phyloP scores from a whole-genome alignment of 2,888 invertebrate species.

The Mesorhabditis belari region DNA sequence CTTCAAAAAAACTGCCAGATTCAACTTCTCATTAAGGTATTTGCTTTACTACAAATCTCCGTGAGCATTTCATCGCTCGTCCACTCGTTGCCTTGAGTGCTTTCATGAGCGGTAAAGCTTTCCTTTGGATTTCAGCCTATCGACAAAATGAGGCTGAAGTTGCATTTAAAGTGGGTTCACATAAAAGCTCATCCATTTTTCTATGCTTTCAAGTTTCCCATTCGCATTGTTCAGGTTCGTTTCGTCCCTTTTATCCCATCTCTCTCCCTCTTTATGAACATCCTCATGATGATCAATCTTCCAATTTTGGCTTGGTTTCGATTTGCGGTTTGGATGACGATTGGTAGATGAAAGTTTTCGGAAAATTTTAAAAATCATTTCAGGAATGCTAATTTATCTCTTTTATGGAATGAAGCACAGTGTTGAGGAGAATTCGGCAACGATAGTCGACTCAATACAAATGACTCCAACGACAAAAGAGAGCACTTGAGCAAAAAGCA shows the following conservation, averaged over 20 bases:
- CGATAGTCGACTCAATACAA: no score
- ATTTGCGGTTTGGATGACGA: constrained; percentile 82
- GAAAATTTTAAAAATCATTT: constrained; percentile 3
- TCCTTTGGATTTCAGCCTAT: neutral
- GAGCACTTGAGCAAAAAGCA: no score
- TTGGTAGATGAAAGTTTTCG: constrained; percentile 61
- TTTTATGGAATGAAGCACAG: constrained; percentile 81
- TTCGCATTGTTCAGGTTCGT: constrained; percentile 12
- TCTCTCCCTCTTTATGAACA: constrained; percentile 69
- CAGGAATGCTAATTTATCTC: constrained; percentile 84
- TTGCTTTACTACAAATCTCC: no score
- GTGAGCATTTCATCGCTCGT: no score
- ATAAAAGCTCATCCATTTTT: no score
- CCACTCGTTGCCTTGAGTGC: no score
- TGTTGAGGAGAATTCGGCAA: constrained; percentile 12
- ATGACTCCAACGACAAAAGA: no score
- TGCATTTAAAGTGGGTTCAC: neutral
- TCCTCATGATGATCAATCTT: constrained; percentile 84
- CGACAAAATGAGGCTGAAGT: neutral
- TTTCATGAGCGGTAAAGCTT: neutral
- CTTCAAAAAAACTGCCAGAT: no score
- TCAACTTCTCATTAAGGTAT: no score
- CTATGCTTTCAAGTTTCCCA: no score
- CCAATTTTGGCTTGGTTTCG: constrained; percentile 78
- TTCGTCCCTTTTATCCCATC: constrained; percentile 17